Percentiles rank a stretch among this genome's conserved stretches.
Evolutionary conservation across 1,140 invertebrate genomes (phyloP).

Genomic region (Oppia nitens): DNA sequence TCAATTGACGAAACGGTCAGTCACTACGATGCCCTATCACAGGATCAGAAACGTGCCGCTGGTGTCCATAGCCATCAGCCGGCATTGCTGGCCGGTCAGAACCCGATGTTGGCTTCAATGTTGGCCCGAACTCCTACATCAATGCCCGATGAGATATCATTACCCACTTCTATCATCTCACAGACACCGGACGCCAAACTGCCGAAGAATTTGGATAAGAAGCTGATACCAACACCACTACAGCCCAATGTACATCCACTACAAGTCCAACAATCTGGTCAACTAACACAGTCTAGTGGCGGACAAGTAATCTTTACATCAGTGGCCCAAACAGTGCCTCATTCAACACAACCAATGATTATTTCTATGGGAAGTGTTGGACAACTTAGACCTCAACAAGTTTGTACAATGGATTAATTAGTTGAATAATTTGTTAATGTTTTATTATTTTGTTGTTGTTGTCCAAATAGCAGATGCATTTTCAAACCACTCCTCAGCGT

Average conservation of each 20-base stretch:
- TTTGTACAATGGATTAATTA: not conserved
- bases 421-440: no score
- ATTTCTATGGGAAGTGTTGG: not conserved
- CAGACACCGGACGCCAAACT: slow-evolving; percentile 23
- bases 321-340: not conserved
- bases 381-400: slow-evolving; percentile 4
- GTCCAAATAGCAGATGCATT: no score
- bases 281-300: no score
- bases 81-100: slow-evolving; percentile 21
- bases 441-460: no score
- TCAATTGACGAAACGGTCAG: not conserved
- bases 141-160: slow-evolving; percentile 19
- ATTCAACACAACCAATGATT: not conserved
- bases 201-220: slow-evolving; percentile 24
- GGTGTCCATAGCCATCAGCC: not conserved
- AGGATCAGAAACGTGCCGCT: not conserved
- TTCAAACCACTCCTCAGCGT: no score
- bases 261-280: slow-evolving; percentile 9
- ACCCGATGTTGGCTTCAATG: slow-evolving; percentile 26
- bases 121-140: slow-evolving; percentile 22
- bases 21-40: not conserved
- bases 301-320: slow-evolving; percentile 9
- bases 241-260: not conserved
- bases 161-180: slow-evolving; percentile 22
- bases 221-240: slow-evolving; percentile 20